Percentiles rank a stretch among this genome's conserved stretches.
These are phyloP conservation scores for Galagoides demidoff DNA, from an alignment of 2,797 vertebrate species.

Conservation along the genomic window DNA sequence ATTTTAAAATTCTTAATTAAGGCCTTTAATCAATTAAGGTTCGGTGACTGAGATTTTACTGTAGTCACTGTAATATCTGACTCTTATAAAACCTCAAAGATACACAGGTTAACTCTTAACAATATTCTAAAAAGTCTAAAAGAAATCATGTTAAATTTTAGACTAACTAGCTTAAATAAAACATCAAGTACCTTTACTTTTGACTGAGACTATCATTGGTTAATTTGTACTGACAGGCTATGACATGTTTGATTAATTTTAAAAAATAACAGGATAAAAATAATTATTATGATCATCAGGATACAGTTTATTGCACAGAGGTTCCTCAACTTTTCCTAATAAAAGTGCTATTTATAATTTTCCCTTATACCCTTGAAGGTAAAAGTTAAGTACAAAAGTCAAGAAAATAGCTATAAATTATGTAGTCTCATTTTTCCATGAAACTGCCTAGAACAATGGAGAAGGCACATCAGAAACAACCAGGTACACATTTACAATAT, in stretches of 20 bases:
- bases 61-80: background rate
- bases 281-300: background rate
- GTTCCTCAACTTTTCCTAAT: background rate
- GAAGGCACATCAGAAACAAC: background rate
- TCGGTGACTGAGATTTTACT: background rate
- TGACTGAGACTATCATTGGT: background rate
- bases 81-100: conserved; percentile 3
- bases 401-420: background rate
- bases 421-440: background rate
- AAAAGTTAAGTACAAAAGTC: background rate
- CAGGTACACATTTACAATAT: background rate
- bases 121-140: background rate
- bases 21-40: background rate
- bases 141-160: conserved; percentile 29
- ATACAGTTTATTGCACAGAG: background rate
- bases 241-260: background rate
- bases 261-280: background rate
- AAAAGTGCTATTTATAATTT: background rate
- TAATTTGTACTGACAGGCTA: background rate
- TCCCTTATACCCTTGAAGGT: background rate
- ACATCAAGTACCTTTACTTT: conserved; percentile 36
- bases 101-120: background rate
- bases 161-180: background rate
- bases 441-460: background rate
- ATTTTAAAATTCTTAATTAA: conserved; percentile 21